A percentile compares a stretch with the other conserved stretches of the same genome.
Evolutionary conservation across 2,797 vertebrate species (phyloP).

Genomic region (Acanthopagrus latus): DNA sequence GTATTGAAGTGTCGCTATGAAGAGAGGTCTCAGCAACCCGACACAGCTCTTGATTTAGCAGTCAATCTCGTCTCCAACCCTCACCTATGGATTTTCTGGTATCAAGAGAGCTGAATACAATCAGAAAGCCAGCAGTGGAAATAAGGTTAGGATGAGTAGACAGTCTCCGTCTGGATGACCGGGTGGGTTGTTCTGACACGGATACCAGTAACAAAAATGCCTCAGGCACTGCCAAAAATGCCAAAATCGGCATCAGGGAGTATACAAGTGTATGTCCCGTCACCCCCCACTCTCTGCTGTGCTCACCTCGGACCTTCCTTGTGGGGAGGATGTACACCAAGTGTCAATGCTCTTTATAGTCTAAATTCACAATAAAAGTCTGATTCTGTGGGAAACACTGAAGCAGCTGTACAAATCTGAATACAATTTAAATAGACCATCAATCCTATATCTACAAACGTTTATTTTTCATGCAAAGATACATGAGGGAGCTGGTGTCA

Average conservation of each 20-base stretch:
- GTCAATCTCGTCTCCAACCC: conserved; percentile 3
- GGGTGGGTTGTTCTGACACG: not conserved
- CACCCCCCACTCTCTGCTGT: not conserved
- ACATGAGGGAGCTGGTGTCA: conserved; percentile 10
- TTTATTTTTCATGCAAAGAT: conserved; percentile 2
- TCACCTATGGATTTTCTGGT: conserved; percentile 23
- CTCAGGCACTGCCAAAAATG: no score
- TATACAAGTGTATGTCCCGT: not conserved
- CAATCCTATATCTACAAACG: not conserved
- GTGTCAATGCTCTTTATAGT: not conserved
- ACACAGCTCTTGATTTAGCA: conserved; percentile 34
- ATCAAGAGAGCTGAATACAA: conserved; percentile 5
- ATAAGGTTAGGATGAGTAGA: conserved; percentile 3
- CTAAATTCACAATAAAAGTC: not conserved
- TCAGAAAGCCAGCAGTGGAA: not conserved
- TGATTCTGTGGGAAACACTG: no score
- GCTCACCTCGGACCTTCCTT: not conserved
- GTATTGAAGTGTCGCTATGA: conserved; percentile 1
- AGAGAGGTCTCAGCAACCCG: not conserved
- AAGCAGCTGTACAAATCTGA: not conserved
- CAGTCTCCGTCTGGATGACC: not conserved
- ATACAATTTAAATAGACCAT: not conserved
- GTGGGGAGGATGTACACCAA: not conserved
- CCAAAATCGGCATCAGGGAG: no score
- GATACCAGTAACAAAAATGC: no score